Evolutionary conservation across 1,140 invertebrate species (phyloP).

Genomic region (Lepidurus arcticus): DNA sequence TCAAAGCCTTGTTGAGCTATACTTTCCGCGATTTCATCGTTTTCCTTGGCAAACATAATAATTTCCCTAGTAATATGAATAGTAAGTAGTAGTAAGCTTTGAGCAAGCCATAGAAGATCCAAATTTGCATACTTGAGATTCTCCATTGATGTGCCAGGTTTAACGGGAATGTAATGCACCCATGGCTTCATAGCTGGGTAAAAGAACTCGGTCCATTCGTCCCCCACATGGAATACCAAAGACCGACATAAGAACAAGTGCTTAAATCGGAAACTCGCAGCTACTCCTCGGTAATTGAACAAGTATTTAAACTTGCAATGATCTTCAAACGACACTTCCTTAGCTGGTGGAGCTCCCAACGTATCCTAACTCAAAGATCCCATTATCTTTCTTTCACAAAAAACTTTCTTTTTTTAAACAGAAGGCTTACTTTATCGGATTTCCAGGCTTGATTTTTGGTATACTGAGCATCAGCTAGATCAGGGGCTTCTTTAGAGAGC

Average conservation of each 20-base stretch:
- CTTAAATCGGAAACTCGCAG: slow-evolving; percentile 94
- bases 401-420: not conserved
- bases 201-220: slow-evolving; percentile 95
- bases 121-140: slow-evolving; percentile 53
- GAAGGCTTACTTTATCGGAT: slow-evolving; percentile 62
- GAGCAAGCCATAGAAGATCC: not conserved
- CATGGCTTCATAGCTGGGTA: slow-evolving; percentile 86
- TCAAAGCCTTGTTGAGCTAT: slow-evolving; percentile 77
- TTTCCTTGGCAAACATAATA: slow-evolving; percentile 67
- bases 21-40: slow-evolving; percentile 66
- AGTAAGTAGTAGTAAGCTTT: slow-evolving; percentile 33
- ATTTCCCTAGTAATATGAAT: slow-evolving; percentile 51
- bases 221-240: slow-evolving; percentile 90
- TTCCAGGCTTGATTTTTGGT: slow-evolving; percentile 99
- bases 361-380: slow-evolving; percentile 62
- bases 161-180: slow-evolving; percentile 91
- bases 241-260: slow-evolving; percentile 91
- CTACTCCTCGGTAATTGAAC: slow-evolving; percentile 93
- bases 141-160: slow-evolving; percentile 58
- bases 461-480: slow-evolving; percentile 85
- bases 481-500: slow-evolving; percentile 67
- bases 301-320: slow-evolving; percentile 93
- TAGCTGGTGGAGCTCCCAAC: slow-evolving; percentile 68
- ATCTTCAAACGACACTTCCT: slow-evolving; percentile 81
- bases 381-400: not conserved